Conservation (phyloP, 2,888 invertebrate species). For the Leptopilina drosophilae region DNA sequence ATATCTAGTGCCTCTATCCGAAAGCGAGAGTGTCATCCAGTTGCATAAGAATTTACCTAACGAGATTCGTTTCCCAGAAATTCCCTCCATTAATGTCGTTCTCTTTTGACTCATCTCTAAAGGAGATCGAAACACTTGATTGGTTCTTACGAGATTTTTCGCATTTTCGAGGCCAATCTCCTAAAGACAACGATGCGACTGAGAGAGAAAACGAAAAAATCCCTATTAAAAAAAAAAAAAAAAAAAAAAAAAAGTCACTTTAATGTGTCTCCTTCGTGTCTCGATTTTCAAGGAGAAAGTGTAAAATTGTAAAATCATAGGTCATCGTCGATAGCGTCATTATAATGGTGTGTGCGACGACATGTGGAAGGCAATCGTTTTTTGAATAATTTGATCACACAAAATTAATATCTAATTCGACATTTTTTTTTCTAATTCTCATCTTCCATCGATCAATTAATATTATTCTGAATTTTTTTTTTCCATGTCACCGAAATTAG, state of each 20-base stretch:
- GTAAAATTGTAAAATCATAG: constrained; percentile 28
- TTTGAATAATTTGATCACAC: constrained; percentile 16
- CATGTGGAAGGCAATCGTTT: neutral
- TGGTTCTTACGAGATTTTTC: constrained; percentile 26
- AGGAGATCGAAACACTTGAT: neutral
- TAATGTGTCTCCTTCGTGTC: neutral
- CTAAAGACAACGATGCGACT: neutral
- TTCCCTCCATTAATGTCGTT: constrained; percentile 25
- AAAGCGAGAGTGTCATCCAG: constrained; percentile 34
- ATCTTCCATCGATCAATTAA: neutral
- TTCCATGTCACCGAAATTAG: neutral
- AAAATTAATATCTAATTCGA: constrained; percentile 10
- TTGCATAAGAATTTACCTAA: constrained; percentile 23
- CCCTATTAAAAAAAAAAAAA: neutral
- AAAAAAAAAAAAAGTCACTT: neutral
- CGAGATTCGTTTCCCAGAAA: constrained; percentile 28
- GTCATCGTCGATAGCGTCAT: constrained; percentile 32
- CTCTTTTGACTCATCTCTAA: neutral
- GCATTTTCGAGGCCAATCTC: constrained; percentile 17
- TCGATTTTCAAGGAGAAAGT: constrained; percentile 31
- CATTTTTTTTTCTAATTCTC: neutral
- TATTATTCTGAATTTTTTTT: neutral
- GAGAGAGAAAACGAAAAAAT: neutral
- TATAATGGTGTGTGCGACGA: neutral
- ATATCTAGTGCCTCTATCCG: neutral